Base-by-base conservation (phyloP, 1,140 invertebrate species). In the Copidosoma floridanum region DNA sequence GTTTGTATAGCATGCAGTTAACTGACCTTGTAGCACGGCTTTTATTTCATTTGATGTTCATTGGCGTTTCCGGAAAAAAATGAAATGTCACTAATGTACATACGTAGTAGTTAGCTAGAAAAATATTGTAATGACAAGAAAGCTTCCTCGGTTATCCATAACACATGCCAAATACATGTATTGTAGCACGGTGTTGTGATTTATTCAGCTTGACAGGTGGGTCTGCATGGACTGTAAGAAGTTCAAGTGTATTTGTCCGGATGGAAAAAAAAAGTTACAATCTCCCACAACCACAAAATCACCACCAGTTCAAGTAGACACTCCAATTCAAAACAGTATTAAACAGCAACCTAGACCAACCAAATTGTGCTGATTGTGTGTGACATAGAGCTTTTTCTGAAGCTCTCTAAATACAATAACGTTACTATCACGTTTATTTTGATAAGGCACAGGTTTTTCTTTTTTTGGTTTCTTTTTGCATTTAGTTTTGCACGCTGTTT, bases 161-260 rank as follows among this genome's bases (percentile, higher is more conserved):
- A 54, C 16, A 21, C 41, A 56, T 29, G 21, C 43, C 21, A 32
- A 46, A 38, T 18, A 60, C 61, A 65, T 68, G 61, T 73, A 67
- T 75, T 68, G 66, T 71, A 73, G 75, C 58, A 44, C 70, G 71
- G 72, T 76, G 63, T 76, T 73, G 79, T 79, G 77, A 72, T 77
- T n/a, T n/a, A n/a, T n/a, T n/a, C n/a, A 83, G 81, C 76, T 82
- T 76, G 77, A 81, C 77, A 82, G 76, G 72, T 82, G 80, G 79
- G 75, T 83, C 72, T 83, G 81, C 73, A 75, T 78, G 71, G 77
- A 78, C 62, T 83, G 81, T 79, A 78, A 74, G 61, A 79, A 72
- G 66, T 68, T 83, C 70, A 82, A 82, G 68, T 83, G 80, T 69
- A 69, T 73, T 73, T 83, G 81, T 71, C 70, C 69, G 46, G 69